Conservation (phyloP, 2,797 vertebrate species). For the Lacerta viridis region DNA sequence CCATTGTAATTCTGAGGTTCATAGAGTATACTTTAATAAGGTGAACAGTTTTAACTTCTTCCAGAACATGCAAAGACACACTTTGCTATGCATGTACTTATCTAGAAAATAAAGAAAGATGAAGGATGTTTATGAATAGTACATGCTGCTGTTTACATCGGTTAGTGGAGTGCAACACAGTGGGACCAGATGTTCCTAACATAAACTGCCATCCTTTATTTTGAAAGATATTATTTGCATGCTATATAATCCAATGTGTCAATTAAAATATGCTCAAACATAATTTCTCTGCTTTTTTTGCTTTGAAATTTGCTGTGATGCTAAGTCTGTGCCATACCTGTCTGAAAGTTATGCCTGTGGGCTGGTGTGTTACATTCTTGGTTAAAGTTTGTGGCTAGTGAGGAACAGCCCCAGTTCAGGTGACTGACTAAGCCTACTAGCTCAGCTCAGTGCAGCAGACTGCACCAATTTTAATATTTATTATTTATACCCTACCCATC, state of each 20-base stretch:
- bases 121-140: constrained; percentile 64
- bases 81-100: constrained; percentile 42
- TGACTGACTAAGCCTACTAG: too few species aligned
- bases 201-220: constrained; percentile 72
- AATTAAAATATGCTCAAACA: constrained; percentile 71
- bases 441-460: too few species aligned
- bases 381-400: too few species aligned
- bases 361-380: too few species aligned
- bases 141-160: constrained; percentile 66
- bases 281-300: constrained; percentile 59
- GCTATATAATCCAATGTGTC: constrained; percentile 65
- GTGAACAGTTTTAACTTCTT: neutral
- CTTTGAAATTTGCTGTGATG: constrained; percentile 60
- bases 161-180: constrained; percentile 65
- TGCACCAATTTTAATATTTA: too few species aligned
- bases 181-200: constrained; percentile 68
- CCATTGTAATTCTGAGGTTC: neutral
- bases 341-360: constrained; percentile 48
- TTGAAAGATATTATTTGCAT: constrained; percentile 63
- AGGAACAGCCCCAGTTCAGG: too few species aligned
- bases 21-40: neutral
- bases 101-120: constrained; percentile 59
- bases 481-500: too few species aligned
- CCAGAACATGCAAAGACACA: neutral
- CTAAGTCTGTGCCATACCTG: constrained; percentile 67